Evolutionary conservation across 2,797 vertebrate genomes (phyloP), one percentile per base, ranked within the genome.

Genomic region (Diplodus sargus): DNA sequence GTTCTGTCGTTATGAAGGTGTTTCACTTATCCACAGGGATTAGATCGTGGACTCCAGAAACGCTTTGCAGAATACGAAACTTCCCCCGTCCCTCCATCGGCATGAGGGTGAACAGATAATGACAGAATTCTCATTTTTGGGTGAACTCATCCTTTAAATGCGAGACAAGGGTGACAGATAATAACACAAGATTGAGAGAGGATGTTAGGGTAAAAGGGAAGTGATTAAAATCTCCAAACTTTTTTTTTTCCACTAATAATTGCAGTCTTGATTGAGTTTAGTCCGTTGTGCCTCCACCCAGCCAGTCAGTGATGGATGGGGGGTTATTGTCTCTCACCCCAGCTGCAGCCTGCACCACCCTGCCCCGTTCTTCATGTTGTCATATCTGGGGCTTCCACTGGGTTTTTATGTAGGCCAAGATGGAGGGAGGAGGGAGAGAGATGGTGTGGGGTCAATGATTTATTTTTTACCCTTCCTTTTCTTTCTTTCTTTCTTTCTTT

Each of bases 361-460:
- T 17, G 79, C 63, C 71, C 78, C 4, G 42, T 87, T 88, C 69
- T 74, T 91, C 85, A 80, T 56, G 8, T 63, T 92, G 89, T 90
- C 87, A 87, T 90, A 87, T 93, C 89, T 85, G 82, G 91, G 84
- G 59, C 90, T 92, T 82, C 66, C 22, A 17, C 74, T 49, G 68
- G 58, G 53, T 67, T 76, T 28, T 85, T 87, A 94, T 93, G 56
- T 94, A 88, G 93, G 92, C 77, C 92, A 92, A 85, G 54, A 85
- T 73, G 85, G 78, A 75, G 74, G 59, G 34, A 49, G 25, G 39
- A 20, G 42, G 54, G 25, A n/a, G n/a, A 51, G 43, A 58, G 51
- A 11, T 28, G 45, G 34, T 17, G 51, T 17, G 51, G 5, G 25
- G 39, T 18, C 5, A 18, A 57, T n/a, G 56, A 9, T 48, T 48